Evolutionary conservation across 2,797 vertebrate species (phyloP).

Genomic region (Cynopterus sphinx): DNA sequence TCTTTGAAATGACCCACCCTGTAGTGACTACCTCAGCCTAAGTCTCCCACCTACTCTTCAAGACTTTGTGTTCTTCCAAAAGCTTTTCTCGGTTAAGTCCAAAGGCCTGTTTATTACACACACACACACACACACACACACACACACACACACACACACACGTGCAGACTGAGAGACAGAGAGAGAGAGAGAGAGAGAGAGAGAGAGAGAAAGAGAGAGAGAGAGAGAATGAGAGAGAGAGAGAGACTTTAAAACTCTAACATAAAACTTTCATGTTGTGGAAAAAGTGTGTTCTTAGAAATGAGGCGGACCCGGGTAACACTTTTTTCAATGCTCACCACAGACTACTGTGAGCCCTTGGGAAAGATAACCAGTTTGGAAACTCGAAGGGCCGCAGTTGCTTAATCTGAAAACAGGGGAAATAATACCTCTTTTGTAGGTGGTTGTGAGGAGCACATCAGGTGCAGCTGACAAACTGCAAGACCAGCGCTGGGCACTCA

Average conservation of each 20-base stretch:
- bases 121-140: no score
- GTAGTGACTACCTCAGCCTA: not conserved
- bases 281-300: not conserved
- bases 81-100: not conserved
- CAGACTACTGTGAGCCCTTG: not conserved
- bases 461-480: not conserved
- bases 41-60: not conserved
- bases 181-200: not conserved
- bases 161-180: not conserved
- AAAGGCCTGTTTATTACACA: not conserved
- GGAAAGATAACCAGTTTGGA: constrained; percentile 7
- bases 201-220: not conserved
- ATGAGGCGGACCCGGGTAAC: not conserved
- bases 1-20: not conserved
- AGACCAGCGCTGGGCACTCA: not conserved
- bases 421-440: not conserved
- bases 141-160: no score
- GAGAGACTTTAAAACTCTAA: constrained; percentile 35
- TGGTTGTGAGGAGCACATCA: constrained; percentile 33
- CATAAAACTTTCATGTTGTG: not conserved
- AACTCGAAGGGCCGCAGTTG: not conserved
- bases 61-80: not conserved
- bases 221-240: no score
- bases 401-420: constrained; percentile 31
- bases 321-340: not conserved